Evolutionary conservation across 2,797 vertebrate genomes (phyloP).

Genomic region (Muscicapa comitata): DNA sequence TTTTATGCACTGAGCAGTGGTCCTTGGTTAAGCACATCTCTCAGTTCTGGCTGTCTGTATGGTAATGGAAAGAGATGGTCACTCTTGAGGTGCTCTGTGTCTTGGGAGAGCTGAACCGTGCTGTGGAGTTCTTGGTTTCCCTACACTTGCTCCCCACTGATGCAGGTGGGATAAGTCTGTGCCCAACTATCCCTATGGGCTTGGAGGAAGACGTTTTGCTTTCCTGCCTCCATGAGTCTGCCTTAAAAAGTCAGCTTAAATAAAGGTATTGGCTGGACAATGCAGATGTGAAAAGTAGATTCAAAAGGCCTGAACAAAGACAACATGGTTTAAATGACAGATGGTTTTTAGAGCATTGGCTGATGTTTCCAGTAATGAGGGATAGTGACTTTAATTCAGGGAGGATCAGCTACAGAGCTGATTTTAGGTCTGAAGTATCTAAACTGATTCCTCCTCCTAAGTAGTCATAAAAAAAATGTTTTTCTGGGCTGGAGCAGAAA

Average conservation of each 20-base stretch:
- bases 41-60: not conserved
- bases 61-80: not conserved
- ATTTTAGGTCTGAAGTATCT: not conserved
- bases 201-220: not conserved
- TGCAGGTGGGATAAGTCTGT: not conserved
- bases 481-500: not conserved
- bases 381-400: not conserved
- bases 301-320: not conserved
- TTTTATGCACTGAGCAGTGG: not conserved
- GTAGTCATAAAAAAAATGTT: not conserved
- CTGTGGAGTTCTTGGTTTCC: not conserved
- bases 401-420: not conserved
- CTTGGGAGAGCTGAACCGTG: not conserved
- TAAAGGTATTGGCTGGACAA: not conserved
- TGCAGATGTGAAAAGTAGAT: not conserved
- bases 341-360: not conserved
- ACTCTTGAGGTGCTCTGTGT: not conserved
- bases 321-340: not conserved
- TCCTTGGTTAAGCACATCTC: not conserved
- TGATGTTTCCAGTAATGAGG: not conserved
- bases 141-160: not conserved
- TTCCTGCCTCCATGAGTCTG: not conserved
- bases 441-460: not conserved
- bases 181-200: not conserved
- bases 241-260: not conserved